Evolutionary conservation across 2,888 invertebrate species (phyloP).

Genomic region (Drosophila emarginata): DNA sequence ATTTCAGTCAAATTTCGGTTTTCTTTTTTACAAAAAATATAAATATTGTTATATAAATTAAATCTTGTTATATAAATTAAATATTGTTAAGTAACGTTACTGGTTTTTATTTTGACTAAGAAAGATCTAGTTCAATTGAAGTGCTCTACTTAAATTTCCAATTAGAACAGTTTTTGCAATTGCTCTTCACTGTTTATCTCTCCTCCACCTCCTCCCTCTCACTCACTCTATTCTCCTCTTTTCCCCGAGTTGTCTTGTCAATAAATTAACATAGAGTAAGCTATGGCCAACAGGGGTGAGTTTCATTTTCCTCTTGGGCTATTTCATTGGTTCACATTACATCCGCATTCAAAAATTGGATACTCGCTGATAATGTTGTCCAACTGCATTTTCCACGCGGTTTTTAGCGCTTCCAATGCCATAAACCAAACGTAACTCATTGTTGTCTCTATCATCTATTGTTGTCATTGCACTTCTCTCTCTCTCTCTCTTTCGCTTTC

Average conservation of each 20-base stretch:
- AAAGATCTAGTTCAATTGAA: too few relatives aligned
- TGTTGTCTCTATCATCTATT: constrained; percentile 24
- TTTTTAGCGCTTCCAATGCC: constrained; percentile 18
- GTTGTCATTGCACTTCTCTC: neutral
- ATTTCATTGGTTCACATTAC: constrained; percentile 24
- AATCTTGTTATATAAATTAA: too few relatives aligned
- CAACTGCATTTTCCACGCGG: constrained; percentile 62
- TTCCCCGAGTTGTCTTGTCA: neutral
- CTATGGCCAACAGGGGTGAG: neutral
- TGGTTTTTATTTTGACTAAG: too few relatives aligned
- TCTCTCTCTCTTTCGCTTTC: constrained; percentile 13
- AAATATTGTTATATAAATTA: too few relatives aligned
- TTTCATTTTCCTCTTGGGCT: constrained; percentile 1
- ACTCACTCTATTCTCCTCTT: neutral
- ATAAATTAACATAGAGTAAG: constrained; percentile 16
- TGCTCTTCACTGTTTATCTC: too few relatives aligned
- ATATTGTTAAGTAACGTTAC: too few relatives aligned
- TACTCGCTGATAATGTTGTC: constrained; percentile 62
- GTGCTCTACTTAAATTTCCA: too few relatives aligned
- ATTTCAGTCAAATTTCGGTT: too few relatives aligned
- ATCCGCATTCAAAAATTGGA: constrained; percentile 18
- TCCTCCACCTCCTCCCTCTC: too few relatives aligned
- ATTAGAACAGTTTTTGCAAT: too few relatives aligned
- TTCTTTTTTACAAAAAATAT: too few relatives aligned
- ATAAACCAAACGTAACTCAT: constrained; percentile 51